phyloP scores from a whole-genome alignment of 2,888 invertebrate genomes.

The Hirtodrosophila histrioides region DNA sequence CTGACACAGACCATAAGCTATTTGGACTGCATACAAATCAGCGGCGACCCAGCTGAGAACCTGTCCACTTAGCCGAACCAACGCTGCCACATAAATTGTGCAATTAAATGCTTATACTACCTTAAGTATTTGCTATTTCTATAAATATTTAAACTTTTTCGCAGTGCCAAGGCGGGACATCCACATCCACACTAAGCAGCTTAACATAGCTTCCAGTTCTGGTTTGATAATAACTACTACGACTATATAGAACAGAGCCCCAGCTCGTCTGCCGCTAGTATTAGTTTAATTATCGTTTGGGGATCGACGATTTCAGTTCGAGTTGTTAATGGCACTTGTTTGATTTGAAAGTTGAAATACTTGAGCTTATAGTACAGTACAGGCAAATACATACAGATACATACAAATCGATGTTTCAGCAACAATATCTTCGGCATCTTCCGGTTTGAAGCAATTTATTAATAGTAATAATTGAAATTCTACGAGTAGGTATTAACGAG shows the following conservation, averaged over 20 bases:
- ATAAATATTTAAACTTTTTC: slow-evolving; percentile 41
- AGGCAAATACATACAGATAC: too few species aligned
- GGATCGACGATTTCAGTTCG: slow-evolving; percentile 43
- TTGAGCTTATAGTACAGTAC: slow-evolving; percentile 50
- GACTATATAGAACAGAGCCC: slow-evolving; percentile 6
- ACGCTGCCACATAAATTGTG: slow-evolving; percentile 43
- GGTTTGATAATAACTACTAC: neutral
- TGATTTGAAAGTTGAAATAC: slow-evolving; percentile 81
- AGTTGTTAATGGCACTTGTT: slow-evolving; percentile 58
- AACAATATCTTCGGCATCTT: slow-evolving; percentile 49
- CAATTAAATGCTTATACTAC: slow-evolving; percentile 41
- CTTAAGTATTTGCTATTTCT: slow-evolving; percentile 30
- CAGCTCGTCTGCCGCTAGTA: slow-evolving; percentile 23
- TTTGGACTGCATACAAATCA: slow-evolving; percentile 58
- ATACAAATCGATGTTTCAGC: slow-evolving; percentile 4
- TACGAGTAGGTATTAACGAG: slow-evolving; percentile 54
- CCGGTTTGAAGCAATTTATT: slow-evolving; percentile 58
- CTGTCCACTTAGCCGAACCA: slow-evolving; percentile 47
- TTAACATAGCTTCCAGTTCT: slow-evolving; percentile 7
- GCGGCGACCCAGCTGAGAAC: slow-evolving; percentile 28
- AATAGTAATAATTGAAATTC: slow-evolving; percentile 68
- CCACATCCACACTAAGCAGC: slow-evolving; percentile 23
- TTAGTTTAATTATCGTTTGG: slow-evolving; percentile 30
- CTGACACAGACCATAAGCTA: slow-evolving; percentile 40
- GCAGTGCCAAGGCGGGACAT: too few species aligned